phyloP scores from a whole-genome alignment of 2,888 invertebrate genomes.

The Ametastegia equiseti region DNA sequence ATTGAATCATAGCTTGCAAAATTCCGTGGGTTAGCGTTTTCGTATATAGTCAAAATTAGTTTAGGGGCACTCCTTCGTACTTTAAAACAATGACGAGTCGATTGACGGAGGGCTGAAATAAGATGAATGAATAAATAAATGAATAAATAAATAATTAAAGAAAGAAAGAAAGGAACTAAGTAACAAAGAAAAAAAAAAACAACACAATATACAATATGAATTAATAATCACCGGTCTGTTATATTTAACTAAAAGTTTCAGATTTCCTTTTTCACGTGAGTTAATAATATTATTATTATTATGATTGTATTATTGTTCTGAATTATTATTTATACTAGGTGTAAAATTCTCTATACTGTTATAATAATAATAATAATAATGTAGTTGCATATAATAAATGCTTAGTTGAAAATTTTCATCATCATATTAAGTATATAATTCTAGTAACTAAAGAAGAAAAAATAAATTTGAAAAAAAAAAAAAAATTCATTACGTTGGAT shows the following conservation, averaged over 20 bases:
- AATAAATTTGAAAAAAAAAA: conserved; percentile 19
- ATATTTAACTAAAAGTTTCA: conserved; percentile 21
- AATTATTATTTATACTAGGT: not conserved
- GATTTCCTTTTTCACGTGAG: not conserved
- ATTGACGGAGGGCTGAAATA: not conserved
- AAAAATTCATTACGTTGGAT: conserved; percentile 22
- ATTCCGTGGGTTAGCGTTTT: conserved; percentile 16
- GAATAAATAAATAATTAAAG: too few relatives aligned
- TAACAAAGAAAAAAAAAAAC: not conserved
- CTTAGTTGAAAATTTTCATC: not conserved
- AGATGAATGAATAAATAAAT: too few relatives aligned
- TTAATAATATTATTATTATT: not conserved
- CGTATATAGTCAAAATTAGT: conserved; percentile 6
- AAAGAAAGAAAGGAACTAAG: too few relatives aligned
- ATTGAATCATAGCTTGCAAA: conserved; percentile 49
- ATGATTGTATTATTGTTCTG: not conserved
- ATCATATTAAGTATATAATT: not conserved
- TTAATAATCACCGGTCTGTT: not conserved
- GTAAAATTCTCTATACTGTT: not conserved
- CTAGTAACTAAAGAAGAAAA: conserved; percentile 39
- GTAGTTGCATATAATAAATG: not conserved
- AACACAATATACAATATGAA: not conserved
- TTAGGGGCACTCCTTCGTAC: conserved; percentile 31
- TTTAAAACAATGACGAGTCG: conserved; percentile 36
- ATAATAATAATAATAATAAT: not conserved